Evolutionary conservation across 2,113 vertebrate genomes (phyloP), one percentile per base, ranked within the genome.

Genomic region (Erinaceus europaeus): DNA sequence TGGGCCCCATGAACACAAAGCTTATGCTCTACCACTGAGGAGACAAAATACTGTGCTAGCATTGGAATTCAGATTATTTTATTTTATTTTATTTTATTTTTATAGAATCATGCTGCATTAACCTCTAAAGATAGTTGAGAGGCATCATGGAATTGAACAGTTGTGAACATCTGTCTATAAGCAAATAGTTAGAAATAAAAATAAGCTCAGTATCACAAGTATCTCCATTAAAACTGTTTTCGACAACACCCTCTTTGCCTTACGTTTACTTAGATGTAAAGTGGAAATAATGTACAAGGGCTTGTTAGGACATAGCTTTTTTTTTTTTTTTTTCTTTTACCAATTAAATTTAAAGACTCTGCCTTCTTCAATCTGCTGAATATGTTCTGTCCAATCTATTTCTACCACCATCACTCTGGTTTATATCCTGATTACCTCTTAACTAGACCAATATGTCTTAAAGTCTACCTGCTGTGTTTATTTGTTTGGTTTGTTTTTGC

Each of bases 311-410:
- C 55, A n/a, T n/a, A 57, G 25, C 29, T 29, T 85, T 62, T 17
- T 76, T 76, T 4, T 80, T 91, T 82, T n/a, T n/a, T n/a, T n/a
- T 29, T 85, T 62, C 21, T 76, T 76, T 4, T 80, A 89, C 55
- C 67, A 59, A 80, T 69, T 74, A 36, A 69, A 23, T 59, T 69
- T 67, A 84, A 76, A n/a, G 57, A 83, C 44, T 88, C 27, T 87
- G 3, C 44, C 48, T 68, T 79, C 52, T 90, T 74, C 68, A 89
- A 83, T 79, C 78, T 89, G 55, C 21, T 75, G 72, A 69, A 13
- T 84, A 4, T 75, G 53, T 77, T 42, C n/a, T 72, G 21, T 68
- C 59, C 25, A 55, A 84, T 78, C 25, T 79, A 78, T 69, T 81
- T 81, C 48, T n/a, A n/a, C 34, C 20, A 4, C n/a, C 36, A 53